Evolutionary conservation across 1,140 invertebrate genomes (phyloP).

Genomic region (Akabosia matsudoensis): DNA sequence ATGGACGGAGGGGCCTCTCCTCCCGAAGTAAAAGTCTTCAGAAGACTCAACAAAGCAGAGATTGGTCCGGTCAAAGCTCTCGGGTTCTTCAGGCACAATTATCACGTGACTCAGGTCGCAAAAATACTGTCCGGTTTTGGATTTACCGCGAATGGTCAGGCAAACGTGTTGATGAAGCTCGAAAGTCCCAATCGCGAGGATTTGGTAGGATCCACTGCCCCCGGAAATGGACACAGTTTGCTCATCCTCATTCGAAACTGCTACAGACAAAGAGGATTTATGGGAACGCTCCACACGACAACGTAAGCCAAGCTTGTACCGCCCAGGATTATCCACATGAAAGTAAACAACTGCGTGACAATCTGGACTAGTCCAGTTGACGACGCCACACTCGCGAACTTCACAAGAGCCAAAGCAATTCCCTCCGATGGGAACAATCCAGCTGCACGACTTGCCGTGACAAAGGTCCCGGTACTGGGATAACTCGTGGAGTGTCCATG

Average conservation of each 20-base stretch:
- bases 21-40: conserved; percentile 39
- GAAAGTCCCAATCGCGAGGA: conserved; percentile 30
- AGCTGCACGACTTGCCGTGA: background rate
- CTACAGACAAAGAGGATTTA: background rate
- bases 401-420: background rate
- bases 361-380: background rate
- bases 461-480: background rate
- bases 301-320: background rate
- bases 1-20: conserved; percentile 29
- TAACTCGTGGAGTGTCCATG: background rate
- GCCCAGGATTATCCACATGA: background rate
- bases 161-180: conserved; percentile 24
- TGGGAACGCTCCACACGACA: background rate
- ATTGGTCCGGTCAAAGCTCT: background rate
- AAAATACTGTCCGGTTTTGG: conserved; percentile 24
- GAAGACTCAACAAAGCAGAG: conserved; percentile 20
- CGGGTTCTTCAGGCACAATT: background rate
- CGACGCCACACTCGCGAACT: background rate
- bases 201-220: conserved; percentile 11
- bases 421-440: conserved; percentile 7
- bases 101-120: conserved; percentile 27
- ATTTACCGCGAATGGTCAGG: conserved; percentile 32
- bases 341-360: background rate
- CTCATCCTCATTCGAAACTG: background rate
- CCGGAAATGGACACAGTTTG: background rate